Percentiles rank a stretch among this genome's conserved stretches.
These are phyloP conservation scores for Monopterus albus DNA, from an alignment of 2,113 vertebrate species.

Conservation along the genomic window DNA sequence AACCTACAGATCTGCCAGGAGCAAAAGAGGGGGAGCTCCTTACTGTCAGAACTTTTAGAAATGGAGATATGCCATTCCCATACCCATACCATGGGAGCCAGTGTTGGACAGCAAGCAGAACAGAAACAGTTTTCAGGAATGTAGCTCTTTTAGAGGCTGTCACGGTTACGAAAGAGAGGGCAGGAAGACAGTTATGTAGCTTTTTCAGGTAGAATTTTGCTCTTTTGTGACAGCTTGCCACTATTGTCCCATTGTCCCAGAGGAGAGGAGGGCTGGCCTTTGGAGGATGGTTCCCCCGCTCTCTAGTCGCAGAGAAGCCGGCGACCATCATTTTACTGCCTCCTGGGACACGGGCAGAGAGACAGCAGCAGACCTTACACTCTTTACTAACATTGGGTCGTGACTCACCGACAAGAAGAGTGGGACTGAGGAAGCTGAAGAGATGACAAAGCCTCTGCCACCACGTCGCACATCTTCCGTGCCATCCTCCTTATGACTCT, in stretches of 20 bases:
- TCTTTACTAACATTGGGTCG: conserved; percentile 1
- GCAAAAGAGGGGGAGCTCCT: background rate
- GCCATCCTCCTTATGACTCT: background rate
- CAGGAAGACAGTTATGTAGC: background rate
- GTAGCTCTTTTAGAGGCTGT: background rate
- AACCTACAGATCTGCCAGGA: background rate
- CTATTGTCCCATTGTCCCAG: background rate
- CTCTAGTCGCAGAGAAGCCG: conserved; percentile 20
- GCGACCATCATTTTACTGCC: background rate
- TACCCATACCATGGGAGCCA: background rate
- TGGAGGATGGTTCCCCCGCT: conserved; percentile 28
- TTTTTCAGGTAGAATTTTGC: conserved; percentile 11
- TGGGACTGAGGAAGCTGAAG: conserved; percentile 2
- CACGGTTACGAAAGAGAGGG: background rate
- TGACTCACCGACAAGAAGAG: conserved; percentile 16
- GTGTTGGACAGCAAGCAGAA: conserved; percentile 2
- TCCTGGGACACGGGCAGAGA: conserved; percentile 19
- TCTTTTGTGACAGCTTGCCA: conserved; percentile 8
- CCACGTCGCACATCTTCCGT: conserved; percentile 2
- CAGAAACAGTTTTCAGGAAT: background rate
- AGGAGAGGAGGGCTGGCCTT: conserved; percentile 15
- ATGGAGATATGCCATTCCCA: background rate
- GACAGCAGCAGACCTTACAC: conserved; percentile 9
- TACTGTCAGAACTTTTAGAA: background rate
- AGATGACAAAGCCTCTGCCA: conserved; percentile 1